Evolutionary conservation across 2,888 invertebrate genomes (phyloP).

Genomic region (Andricus curvator): DNA sequence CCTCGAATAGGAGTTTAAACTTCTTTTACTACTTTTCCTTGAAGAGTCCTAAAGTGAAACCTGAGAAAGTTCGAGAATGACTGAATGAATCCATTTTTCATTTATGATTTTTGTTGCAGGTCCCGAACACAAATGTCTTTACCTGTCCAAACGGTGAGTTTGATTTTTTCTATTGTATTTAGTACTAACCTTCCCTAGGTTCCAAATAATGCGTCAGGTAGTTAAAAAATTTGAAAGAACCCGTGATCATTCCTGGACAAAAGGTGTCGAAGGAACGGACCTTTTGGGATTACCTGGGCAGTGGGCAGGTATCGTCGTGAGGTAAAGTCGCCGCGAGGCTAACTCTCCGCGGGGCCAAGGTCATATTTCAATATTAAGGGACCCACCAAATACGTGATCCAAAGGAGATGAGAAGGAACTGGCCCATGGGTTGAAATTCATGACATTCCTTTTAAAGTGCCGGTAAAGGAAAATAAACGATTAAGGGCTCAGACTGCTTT

Average conservation of each 20-base stretch:
- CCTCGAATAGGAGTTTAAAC: too few relatives aligned
- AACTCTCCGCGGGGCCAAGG: constrained; percentile 52
- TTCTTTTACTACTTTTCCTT: not conserved
- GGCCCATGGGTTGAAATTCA: too few relatives aligned
- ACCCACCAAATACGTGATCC: constrained; percentile 42
- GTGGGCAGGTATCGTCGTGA: constrained; percentile 52
- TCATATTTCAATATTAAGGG: constrained; percentile 50
- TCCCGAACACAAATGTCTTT: constrained; percentile 81
- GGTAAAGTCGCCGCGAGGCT: too few relatives aligned
- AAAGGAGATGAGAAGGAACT: not conserved
- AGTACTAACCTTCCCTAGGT: not conserved
- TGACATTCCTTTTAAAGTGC: too few relatives aligned
- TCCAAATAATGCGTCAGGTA: not conserved
- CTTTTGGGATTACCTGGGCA: constrained; percentile 49
- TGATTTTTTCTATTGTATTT: constrained; percentile 41
- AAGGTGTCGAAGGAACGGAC: constrained; percentile 53
- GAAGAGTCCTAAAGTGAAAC: not conserved
- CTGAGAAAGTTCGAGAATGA: not conserved
- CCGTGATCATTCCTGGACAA: constrained; percentile 53
- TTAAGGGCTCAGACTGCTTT: too few relatives aligned
- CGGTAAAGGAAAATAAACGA: too few relatives aligned
- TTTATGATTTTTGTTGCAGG: constrained; percentile 81
- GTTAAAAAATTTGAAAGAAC: constrained; percentile 44
- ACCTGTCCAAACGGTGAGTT: constrained; percentile 87
- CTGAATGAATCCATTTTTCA: not conserved